Evolutionary conservation across 1,140 invertebrate species (phyloP), one percentile per base, ranked within the genome.

Genomic region (Aphidius ervi): DNA sequence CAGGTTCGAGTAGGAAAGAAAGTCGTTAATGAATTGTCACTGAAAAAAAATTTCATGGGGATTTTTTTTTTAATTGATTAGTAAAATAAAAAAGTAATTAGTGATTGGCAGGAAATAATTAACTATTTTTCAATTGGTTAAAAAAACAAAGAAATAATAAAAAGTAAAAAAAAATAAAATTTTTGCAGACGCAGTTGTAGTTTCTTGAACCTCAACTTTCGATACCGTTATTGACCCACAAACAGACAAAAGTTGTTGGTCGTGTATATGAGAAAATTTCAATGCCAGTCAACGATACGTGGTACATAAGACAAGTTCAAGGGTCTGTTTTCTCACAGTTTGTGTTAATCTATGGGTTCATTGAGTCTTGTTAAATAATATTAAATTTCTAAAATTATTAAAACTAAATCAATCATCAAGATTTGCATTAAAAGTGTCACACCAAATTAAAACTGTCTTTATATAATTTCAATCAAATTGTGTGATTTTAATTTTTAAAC

Each of bases 221-320:
- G 37, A 45, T 61, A 75, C 78, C 78, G 78, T 79, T 80, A 78
- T 56, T 70, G 78, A 78, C 78, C 77, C 68, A 79, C 74, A 78
- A 76, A 75, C 67, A 72, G 73, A 72, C 63, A 74, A 72, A 74
- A 69, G 67, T 71, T 69, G 72, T 70, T 67, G 66, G 68, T 62
- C 69, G 65, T 62, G 55, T 31, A 58, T 59, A 58, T 59, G 67
- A 59, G 59, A 59, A 53, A 63, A 59, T 59, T 57, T 62, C 65
- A 69, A 69, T 64, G 57, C 65, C 75, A 76, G 72, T 77, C 68
- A 70, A 66, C 67, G 56, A 68, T 39, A 57, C 61, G 46, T 58
- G 59, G 49, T 53, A 57, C 43, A 52, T 56, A 58, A 63, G 63
- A 54, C 57, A 69, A 59, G 66, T 67, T 66, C 43, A 37, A 23